Conservation (phyloP, 2,113 vertebrate species). For the Urocitellus parryii region DNA sequence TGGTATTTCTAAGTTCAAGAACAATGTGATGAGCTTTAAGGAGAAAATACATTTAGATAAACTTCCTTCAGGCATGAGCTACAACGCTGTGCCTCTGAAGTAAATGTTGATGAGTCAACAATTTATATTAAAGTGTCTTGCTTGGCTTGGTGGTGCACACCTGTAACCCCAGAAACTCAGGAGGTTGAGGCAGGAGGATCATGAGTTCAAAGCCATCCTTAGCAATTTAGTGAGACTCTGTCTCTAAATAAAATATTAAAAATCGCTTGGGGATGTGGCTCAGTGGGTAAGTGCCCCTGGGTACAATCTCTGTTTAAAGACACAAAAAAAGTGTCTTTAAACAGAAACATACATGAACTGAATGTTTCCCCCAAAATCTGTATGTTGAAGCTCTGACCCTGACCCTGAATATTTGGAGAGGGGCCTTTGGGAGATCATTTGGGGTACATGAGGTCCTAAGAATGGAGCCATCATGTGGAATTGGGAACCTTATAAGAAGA, state of each 20-base stretch:
- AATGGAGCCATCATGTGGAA: no score
- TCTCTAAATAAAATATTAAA: no score
- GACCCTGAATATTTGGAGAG: neutral
- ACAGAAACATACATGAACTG: neutral
- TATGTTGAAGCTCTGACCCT: neutral
- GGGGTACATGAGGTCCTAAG: neutral
- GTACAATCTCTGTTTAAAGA: no score
- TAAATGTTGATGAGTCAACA: neutral
- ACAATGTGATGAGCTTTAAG: neutral
- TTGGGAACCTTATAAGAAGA: neutral
- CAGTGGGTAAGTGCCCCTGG: no score
- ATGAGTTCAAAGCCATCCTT: no score
- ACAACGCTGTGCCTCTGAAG: neutral
- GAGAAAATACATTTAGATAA: neutral
- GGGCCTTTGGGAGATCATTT: neutral
- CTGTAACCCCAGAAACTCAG: no score
- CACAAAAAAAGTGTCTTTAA: neutral
- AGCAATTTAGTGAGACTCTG: no score
- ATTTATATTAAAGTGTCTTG: neutral
- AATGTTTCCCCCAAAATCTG: neutral
- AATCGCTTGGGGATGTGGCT: no score
- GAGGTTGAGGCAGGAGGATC: no score
- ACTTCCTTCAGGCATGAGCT: neutral
- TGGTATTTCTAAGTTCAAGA: neutral
- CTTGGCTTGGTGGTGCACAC: no score